Percentiles rank a stretch among this genome's conserved stretches.
Conservation (phyloP, 2,888 invertebrate genomes). For the Netelia virgata region DNA sequence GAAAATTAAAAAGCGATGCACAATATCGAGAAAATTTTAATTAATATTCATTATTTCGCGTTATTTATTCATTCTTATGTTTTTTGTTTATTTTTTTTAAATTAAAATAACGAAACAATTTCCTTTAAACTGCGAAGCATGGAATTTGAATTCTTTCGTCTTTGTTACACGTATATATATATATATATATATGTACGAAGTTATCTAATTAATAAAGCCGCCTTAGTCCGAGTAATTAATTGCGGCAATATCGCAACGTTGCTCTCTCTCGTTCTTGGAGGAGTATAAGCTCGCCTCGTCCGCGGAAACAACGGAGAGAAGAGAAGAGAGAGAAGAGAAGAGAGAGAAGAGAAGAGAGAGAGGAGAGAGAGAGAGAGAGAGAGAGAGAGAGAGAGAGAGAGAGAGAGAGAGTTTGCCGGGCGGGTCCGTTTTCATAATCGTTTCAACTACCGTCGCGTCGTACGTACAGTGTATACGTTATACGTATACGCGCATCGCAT, state of each 20-base stretch:
- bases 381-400: background rate
- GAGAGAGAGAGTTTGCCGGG: slow-evolving; percentile 41
- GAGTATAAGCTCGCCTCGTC: slow-evolving; percentile 46
- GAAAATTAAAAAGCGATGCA: background rate
- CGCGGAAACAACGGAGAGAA: slow-evolving; percentile 16
- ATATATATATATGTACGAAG: slow-evolving; percentile 1
- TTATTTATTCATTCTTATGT: no score
- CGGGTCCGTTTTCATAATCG: slow-evolving; percentile 58
- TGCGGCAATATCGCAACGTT: slow-evolving; percentile 56
- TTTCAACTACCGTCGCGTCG: slow-evolving; percentile 24
- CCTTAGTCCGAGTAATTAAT: slow-evolving; percentile 60
- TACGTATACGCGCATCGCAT: background rate
- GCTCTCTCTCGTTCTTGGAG: slow-evolving; percentile 39
- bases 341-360: no score
- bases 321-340: no score
- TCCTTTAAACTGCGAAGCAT: no score
- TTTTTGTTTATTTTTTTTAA: background rate
- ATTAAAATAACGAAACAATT: background rate
- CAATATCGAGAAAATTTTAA: background rate
- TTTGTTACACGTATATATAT: background rate
- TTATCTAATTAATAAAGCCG: slow-evolving; percentile 60
- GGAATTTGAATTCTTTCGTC: no score
- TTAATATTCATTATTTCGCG: background rate
- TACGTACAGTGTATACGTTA: background rate
- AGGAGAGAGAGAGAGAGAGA: no score